Conservation (phyloP, 2,888 invertebrate species). For the Trissolcus brochymenae region DNA sequence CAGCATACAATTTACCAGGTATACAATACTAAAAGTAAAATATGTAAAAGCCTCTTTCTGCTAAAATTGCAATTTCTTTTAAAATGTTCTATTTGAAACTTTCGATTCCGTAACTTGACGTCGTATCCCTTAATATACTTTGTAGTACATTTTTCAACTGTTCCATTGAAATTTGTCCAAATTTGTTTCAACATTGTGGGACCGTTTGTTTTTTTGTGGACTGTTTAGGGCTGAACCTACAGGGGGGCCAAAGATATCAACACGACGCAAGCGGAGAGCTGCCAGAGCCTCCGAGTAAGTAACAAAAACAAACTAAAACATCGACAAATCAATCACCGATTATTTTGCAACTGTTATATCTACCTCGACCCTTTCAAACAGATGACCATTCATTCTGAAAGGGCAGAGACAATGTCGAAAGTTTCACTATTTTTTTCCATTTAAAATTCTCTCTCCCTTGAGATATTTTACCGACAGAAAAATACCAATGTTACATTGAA, state of each 20-base stretch:
- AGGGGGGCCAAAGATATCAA: constrained; percentile 80
- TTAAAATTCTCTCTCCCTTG: too few species aligned
- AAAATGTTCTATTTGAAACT: background rate
- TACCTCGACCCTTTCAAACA: constrained; percentile 59
- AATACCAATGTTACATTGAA: too few species aligned
- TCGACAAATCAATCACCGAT: constrained; percentile 62
- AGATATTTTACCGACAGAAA: background rate
- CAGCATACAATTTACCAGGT: too few species aligned
- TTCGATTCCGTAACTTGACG: constrained; percentile 1
- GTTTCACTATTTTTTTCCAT: constrained; percentile 59
- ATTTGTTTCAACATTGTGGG: constrained; percentile 69
- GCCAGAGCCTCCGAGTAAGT: constrained; percentile 77
- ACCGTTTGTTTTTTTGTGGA: constrained; percentile 74
- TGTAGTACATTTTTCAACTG: background rate
- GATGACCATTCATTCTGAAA: constrained; percentile 19
- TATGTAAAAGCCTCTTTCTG: background rate
- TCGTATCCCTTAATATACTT: background rate
- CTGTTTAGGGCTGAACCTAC: constrained; percentile 81
- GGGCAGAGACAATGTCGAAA: constrained; percentile 61
- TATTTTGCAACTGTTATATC: constrained; percentile 25
- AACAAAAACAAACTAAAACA: constrained; percentile 65
- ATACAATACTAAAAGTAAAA: too few species aligned
- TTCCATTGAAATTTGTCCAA: constrained; percentile 22
- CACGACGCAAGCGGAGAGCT: constrained; percentile 77
- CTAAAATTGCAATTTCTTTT: background rate